phyloP scores from a whole-genome alignment of 1,140 invertebrate genomes.

The Melipona quadrifasciata region DNA sequence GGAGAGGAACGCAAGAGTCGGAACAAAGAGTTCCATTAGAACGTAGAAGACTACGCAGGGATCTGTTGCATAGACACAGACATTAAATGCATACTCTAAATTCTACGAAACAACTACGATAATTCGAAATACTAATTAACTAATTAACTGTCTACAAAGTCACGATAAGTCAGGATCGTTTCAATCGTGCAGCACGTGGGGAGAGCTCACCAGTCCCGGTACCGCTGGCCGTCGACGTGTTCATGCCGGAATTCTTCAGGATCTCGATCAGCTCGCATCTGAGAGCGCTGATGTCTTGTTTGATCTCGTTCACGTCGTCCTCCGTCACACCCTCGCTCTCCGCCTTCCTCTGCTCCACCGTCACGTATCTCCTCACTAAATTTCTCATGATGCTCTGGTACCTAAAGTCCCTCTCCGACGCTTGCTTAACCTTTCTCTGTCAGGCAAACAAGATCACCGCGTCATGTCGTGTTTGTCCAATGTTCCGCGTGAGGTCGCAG shows the following conservation, averaged over 20 bases:
- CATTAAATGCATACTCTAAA: neutral
- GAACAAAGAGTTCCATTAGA: neutral
- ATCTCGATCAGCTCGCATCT: constrained; percentile 98
- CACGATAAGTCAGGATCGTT: neutral
- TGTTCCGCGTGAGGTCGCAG: too few species aligned
- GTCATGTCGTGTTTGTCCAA: neutral
- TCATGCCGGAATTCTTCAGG: constrained; percentile 95
- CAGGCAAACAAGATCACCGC: neutral
- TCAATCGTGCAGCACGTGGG: neutral
- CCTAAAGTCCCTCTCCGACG: constrained; percentile 92
- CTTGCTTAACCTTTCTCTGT: constrained; percentile 94
- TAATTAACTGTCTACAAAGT: neutral
- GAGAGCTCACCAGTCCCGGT: constrained; percentile 84
- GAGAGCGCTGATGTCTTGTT: constrained; percentile 98
- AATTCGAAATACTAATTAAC: neutral
- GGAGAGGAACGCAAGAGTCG: neutral
- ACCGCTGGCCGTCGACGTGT: constrained; percentile 91
- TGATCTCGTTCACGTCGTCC: constrained; percentile 99
- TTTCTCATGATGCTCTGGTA: constrained; percentile 98
- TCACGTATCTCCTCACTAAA: constrained; percentile 96
- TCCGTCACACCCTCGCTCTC: constrained; percentile 98
- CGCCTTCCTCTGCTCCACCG: constrained; percentile 95
- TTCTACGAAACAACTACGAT: neutral
- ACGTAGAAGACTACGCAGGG: neutral
- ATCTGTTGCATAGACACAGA: too few species aligned